Conservation (phyloP, 2,113 vertebrate species). For the Centropristis striata region DNA sequence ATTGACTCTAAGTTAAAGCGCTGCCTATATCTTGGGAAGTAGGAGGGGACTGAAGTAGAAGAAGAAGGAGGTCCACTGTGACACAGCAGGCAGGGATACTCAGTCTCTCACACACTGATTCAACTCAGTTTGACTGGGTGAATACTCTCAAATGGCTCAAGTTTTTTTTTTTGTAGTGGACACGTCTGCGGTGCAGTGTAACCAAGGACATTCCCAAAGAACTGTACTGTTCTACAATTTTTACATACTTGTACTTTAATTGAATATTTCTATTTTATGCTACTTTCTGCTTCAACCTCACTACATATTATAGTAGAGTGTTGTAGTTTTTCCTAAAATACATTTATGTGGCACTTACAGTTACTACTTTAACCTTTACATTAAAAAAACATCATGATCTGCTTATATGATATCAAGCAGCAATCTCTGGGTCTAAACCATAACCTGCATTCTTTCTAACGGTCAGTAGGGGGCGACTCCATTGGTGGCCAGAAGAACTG, state of each 20-base stretch:
- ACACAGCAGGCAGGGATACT: conserved; percentile 59
- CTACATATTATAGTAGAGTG: background rate
- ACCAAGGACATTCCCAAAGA: background rate
- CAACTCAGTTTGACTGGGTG: conserved; percentile 28
- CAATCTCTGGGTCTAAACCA: too few species aligned
- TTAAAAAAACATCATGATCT: too few species aligned
- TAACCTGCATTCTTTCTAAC: too few species aligned
- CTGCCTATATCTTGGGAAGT: conserved; percentile 88
- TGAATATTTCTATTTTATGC: background rate
- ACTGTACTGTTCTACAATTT: background rate
- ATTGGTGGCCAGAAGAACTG: too few species aligned
- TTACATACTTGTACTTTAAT: background rate
- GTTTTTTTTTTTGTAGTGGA: background rate
- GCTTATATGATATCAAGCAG: too few species aligned
- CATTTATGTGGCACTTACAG: too few species aligned
- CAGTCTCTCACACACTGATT: conserved; percentile 52
- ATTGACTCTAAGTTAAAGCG: conserved; percentile 82
- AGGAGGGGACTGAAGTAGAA: conserved; percentile 90
- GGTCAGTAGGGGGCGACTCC: too few species aligned
- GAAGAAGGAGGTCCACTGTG: conserved; percentile 87
- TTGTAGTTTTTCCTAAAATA: background rate
- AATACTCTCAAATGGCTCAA: background rate
- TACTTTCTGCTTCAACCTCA: background rate
- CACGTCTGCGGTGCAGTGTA: background rate
- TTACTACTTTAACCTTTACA: too few species aligned